Percentiles rank a stretch among this genome's conserved stretches.
These are phyloP conservation scores for Bombylius major DNA, from an alignment of 2,888 invertebrate species.

Conservation along the genomic window DNA sequence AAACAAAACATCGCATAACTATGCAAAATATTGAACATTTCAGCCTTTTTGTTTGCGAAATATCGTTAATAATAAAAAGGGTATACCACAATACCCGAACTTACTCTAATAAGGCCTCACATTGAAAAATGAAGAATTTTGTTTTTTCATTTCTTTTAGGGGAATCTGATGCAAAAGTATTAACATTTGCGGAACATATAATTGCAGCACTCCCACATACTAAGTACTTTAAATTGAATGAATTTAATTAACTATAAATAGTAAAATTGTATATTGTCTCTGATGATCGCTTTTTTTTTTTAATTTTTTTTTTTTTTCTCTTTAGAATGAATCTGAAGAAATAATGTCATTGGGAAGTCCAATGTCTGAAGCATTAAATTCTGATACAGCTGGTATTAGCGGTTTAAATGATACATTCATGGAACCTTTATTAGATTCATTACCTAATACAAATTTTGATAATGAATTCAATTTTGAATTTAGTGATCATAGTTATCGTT, in stretches of 20 bases:
- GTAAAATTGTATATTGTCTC: too few relatives aligned
- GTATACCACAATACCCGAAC: too few relatives aligned
- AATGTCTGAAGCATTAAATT: constrained; percentile 38
- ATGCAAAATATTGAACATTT: too few relatives aligned
- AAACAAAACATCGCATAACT: too few relatives aligned
- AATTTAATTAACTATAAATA: not conserved
- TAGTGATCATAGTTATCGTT: constrained; percentile 68
- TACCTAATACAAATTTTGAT: constrained; percentile 49
- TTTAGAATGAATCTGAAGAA: constrained; percentile 65
- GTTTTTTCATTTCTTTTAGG: constrained; percentile 43
- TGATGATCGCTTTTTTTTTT: not conserved
- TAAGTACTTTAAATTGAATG: not conserved
- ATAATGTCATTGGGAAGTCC: constrained; percentile 48
- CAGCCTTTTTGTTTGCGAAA: too few relatives aligned
- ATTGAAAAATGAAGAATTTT: constrained; percentile 9
- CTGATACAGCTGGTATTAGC: constrained; percentile 32
- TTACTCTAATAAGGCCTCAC: not conserved
- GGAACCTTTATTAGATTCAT: constrained; percentile 59
- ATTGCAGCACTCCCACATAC: constrained; percentile 83
- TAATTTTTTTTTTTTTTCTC: constrained; percentile 1
- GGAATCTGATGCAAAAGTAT: constrained; percentile 83
- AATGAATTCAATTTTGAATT: constrained; percentile 70
- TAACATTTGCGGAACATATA: constrained; percentile 92
- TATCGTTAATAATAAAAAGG: too few relatives aligned
- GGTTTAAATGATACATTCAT: constrained; percentile 53